phyloP scores from a whole-genome alignment of 2,113 vertebrate species.

The Steatornis caripensis region DNA sequence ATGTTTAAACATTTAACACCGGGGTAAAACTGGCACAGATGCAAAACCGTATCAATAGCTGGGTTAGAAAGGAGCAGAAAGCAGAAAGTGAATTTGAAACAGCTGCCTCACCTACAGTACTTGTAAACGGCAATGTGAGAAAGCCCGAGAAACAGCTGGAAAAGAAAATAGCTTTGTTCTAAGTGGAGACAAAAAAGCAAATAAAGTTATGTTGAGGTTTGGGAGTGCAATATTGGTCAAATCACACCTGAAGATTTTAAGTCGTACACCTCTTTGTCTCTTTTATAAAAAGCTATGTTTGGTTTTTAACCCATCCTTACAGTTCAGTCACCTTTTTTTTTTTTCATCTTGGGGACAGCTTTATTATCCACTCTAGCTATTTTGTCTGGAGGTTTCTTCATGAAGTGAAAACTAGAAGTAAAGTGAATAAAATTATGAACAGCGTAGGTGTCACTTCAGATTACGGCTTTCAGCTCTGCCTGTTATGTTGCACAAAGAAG shows the following conservation, averaged over 20 bases:
- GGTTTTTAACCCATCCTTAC: neutral
- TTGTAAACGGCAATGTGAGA: neutral
- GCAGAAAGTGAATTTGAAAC: neutral
- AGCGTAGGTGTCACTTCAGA: neutral
- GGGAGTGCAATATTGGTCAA: neutral
- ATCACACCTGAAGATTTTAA: neutral
- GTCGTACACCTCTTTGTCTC: neutral
- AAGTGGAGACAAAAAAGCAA: neutral
- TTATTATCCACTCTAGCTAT: neutral
- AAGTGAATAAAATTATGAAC: neutral
- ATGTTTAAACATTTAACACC: neutral
- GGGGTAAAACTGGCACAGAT: neutral
- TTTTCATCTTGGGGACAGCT: neutral
- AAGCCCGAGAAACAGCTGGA: neutral
- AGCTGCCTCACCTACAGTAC: neutral
- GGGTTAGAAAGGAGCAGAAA: neutral
- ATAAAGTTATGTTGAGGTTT: neutral
- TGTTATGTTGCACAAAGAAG: neutral
- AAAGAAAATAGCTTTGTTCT: neutral
- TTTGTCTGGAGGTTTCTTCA: neutral
- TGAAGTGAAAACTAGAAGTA: neutral
- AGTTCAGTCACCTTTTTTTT: neutral
- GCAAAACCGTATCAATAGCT: neutral
- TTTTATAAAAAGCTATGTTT: neutral
- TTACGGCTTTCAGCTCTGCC: neutral